Base-by-base conservation (phyloP, 2,797 vertebrate genomes). In the Molossus alvarezi region DNA sequence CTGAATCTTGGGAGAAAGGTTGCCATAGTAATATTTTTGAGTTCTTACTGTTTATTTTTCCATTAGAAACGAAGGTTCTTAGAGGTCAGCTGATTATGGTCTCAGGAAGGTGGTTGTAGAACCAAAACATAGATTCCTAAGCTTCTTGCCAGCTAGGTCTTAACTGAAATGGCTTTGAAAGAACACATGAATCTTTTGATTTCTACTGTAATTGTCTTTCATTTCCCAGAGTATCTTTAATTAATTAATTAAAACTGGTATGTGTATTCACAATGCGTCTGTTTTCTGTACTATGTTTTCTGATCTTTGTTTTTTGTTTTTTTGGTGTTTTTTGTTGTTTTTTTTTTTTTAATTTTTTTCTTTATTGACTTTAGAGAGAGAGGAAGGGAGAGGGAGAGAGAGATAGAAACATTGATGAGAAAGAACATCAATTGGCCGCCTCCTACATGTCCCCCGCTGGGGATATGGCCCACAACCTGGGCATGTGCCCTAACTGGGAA, bases 21-120 rank as follows among this genome's bases (percentile, higher is more conserved):
- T 84, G 62, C 75, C 62, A 41, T 60, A 88, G 77, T 64, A 60
- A 53, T 67, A 67, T 57, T 65, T 58, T 91, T 89, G 9, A 94
- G 10, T 87, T 92, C 51, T 71, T 79, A 48, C 12, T 87, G 18
- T 92, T 95, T 91, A 17, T 95, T 92, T 94, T 95, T 89, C 60
- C 64, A 20, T 83, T 41, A 80, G 95, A 91, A 95, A 67, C 67
- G 65, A 65, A 93, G 21, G 29, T 95, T 96, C 73, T 94, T 37
- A 76, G 62, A 91, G 51, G 25, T 84, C 91, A 86, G 67, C 53
- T 81, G 82, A 86, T 82, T 18, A 53, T 62, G 48, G 45, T 94
- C 58, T 94, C 55, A 80, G 33, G 33, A 95, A 92, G 37, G 29
- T 79, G 60, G n/a, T 64, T 93, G 0, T 94, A 86, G 75, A 94